Evolutionary conservation across 2,797 vertebrate species (phyloP), one percentile per base, ranked within the genome.

Genomic region (Phrynocephalus forsythii): DNA sequence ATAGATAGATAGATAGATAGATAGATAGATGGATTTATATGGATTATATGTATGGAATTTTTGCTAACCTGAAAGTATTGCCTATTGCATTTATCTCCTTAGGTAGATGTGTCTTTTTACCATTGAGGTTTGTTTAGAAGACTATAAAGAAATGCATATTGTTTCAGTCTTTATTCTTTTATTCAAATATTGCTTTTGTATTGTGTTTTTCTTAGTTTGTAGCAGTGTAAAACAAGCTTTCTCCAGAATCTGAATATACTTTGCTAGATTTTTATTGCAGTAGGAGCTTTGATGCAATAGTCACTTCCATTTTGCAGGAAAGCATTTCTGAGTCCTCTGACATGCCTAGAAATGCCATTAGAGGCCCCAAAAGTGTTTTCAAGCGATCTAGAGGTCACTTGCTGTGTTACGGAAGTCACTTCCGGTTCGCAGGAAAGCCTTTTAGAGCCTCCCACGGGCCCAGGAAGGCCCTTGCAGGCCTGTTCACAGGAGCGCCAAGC

Each of bases 211-310:
- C 78, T 68, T 63, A 33, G 11, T 6, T 87, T 84, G 30, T 33
- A 86, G 68, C 44, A 77, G 44, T 84, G 86, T 92, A 93, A 81
- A 87, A 86, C 75, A 84, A 90, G 85, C 67, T 30, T 69, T 92
- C 44, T 68, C 75, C 1, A 15, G 71, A 86, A 79, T 93, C 94
- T 15, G 18, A 63, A 63, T 63, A 63, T 63, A 16, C 13, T 63
- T 63, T 16, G 11, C 60, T 63, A 1, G 48, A 48, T 91, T 94
- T 93, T 93, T 87, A 80, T 94, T 95, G 82, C 93, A 75, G 8
- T 33, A 92, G 86, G 88, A 87, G 79, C 83, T 87, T 83, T 67
- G 63, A 84, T 88, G 84, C 89, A 33, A 33, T 33, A 33, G 33
- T 33, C 33, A 33, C 33, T 33, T 33, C 33, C 33, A 33, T 33